phyloP scores from a whole-genome alignment of 2,113 vertebrate species.

The Channa maculata region DNA sequence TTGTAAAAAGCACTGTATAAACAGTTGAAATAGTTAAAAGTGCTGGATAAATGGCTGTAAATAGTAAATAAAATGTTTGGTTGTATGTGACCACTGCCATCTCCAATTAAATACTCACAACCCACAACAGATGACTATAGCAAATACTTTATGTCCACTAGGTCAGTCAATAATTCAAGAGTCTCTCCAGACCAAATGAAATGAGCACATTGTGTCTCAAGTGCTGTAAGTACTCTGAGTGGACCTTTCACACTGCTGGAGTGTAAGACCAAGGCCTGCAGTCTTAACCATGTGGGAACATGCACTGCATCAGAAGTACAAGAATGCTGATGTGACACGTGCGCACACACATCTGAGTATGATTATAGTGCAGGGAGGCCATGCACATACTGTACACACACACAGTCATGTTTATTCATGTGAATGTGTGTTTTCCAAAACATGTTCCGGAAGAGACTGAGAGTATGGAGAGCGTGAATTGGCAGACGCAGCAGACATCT shows the following conservation, averaged over 20 bases:
- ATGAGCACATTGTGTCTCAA: slow-evolving; percentile 54
- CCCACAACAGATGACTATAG: slow-evolving; percentile 11
- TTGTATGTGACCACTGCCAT: no score
- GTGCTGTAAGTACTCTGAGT: slow-evolving; percentile 47
- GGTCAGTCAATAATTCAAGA: slow-evolving; percentile 71
- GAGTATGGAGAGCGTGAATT: slow-evolving; percentile 25
- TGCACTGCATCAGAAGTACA: not conserved
- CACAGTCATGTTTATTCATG: not conserved
- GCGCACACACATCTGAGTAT: not conserved
- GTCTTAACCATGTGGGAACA: not conserved
- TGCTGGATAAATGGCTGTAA: no score
- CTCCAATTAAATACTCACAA: slow-evolving; percentile 20
- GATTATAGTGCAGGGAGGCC: no score
- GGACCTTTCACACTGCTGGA: slow-evolving; percentile 23
- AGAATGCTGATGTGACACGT: not conserved
- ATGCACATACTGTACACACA: not conserved
- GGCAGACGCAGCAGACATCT: slow-evolving; percentile 45
- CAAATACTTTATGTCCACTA: slow-evolving; percentile 17
- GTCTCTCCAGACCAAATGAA: slow-evolving; percentile 65
- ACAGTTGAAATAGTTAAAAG: no score
- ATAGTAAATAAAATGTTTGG: no score
- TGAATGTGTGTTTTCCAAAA: slow-evolving; percentile 12
- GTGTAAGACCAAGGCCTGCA: slow-evolving; percentile 15
- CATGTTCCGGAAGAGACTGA: slow-evolving; percentile 10
- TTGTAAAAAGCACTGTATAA: no score